Evolutionary conservation across 2,113 vertebrate genomes (phyloP), one percentile per base, ranked within the genome.

Genomic region (Perca flavescens): DNA sequence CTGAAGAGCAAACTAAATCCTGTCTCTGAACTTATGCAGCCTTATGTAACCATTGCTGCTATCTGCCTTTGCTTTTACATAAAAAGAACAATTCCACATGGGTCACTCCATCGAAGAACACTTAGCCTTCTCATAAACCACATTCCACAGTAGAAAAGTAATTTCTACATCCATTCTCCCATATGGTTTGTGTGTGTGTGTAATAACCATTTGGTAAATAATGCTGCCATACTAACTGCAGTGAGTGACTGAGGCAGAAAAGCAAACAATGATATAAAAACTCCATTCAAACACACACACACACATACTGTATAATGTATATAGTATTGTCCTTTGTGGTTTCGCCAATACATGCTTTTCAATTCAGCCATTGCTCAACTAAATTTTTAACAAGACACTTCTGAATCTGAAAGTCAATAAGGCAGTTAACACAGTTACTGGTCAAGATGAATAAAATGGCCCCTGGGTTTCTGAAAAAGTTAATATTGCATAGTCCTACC

Each of bases 361-460:
- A 60, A 52, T 86, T 82, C 64, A 67, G 52, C 53, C 53, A 4
- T 72, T 2, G 43, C 66, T 47, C 0, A 0, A 54, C 62, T 89
- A 61, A 66, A 79, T 89, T 91, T 83, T 63, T 43, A 43, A 43
- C 40, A 77, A 91, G 83, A 77, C 72, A 40, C 53, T 40, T 75
- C 70, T 8, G 2, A 76, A 86, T 91, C 61, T 92, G 86, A 86
- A 87, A 90, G 91, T 89, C 88, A 88, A 62, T 89, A 89, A 85
- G 74, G 73, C 54, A 70, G 86, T 89, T 91, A 89, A 88, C 81
- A 63, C 14, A 70, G 70, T 91, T 80, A 84, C 84, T 52, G 25
- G 77, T 84, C 86, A 86, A 90, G 71, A 91, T 84, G 87, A 76
- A 82, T 80, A 77, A 92, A 84, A 83, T 71, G 58, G 8, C 46